A percentile compares a stretch with the other conserved stretches of the same genome.
These are phyloP conservation scores for Drosophila auraria DNA, from an alignment of 1,140 invertebrate genomes.

Conservation along the genomic window DNA sequence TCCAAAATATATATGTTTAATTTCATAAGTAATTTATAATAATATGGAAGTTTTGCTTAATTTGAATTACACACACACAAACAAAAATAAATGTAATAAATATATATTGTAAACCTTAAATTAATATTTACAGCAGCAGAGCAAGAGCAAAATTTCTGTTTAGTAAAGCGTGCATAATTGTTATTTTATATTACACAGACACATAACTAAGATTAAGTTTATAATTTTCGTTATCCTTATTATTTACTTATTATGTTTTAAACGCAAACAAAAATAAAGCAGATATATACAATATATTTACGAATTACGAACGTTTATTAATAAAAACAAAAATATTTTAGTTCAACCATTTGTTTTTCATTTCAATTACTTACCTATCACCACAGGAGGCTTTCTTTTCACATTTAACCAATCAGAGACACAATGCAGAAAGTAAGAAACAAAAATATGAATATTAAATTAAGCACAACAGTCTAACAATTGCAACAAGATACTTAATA, in stretches of 20 bases:
- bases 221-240: constrained; percentile 80
- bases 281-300: constrained; percentile 73
- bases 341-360: constrained; percentile 60
- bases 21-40: constrained; percentile 58
- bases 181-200: constrained; percentile 70
- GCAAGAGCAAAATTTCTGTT: constrained; percentile 61
- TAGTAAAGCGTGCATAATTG: constrained; percentile 75
- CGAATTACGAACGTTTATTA: constrained; percentile 78
- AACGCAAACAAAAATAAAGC: constrained; percentile 59
- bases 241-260: constrained; percentile 83
- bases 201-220: constrained; percentile 71
- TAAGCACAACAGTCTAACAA: constrained; percentile 65
- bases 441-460: constrained; percentile 60
- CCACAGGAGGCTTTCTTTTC: constrained; percentile 64
- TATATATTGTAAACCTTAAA: constrained; percentile 52
- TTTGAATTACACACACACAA: constrained; percentile 52
- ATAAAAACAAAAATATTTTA: constrained; percentile 78
- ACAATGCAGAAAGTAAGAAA: constrained; percentile 32
- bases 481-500: constrained; percentile 64
- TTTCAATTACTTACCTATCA: constrained; percentile 25
- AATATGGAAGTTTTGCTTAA: constrained; percentile 41
- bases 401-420: constrained; percentile 16
- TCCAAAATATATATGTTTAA: constrained; percentile 53
- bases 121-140: constrained; percentile 46
- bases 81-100: constrained; percentile 30